Evolutionary conservation across 30 jellyfish, hydroid and myxozoan species (phyloP).

Genomic region (Morbakka virulenta): DNA sequence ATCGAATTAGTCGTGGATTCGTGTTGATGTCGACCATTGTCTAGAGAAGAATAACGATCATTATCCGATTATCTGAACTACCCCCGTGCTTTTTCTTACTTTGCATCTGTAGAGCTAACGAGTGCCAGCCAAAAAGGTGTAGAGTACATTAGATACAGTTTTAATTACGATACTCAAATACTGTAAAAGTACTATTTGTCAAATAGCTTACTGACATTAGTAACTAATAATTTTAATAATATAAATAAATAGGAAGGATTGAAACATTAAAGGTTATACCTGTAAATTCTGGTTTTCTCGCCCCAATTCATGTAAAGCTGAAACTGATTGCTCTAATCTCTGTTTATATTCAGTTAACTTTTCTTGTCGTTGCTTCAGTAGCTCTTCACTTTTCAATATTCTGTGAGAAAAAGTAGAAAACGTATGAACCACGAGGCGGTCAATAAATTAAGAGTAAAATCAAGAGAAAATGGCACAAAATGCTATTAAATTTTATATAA

Average conservation of each 20-base stretch:
- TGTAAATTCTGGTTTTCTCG: slow-evolving; percentile 85
- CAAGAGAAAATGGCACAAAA: not conserved
- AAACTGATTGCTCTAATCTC: slow-evolving; percentile 76
- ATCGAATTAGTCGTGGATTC: no score
- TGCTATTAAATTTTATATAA: no score
- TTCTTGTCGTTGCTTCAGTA: slow-evolving; percentile 68
- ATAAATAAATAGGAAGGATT: not conserved
- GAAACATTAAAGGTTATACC: slow-evolving; percentile 30
- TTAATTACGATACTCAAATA: no score
- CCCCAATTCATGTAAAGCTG: slow-evolving; percentile 87
- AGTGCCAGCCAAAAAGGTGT: no score
- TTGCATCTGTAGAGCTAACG: no score
- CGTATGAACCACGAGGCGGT: no score
- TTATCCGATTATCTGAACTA: no score
- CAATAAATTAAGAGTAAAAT: not conserved
- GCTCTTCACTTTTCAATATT: slow-evolving; percentile 64
- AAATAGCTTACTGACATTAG: not conserved
- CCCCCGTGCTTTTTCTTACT: no score
- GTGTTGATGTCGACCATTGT: no score
- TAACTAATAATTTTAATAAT: not conserved
- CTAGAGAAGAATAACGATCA: no score
- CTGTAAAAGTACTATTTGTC: no score
- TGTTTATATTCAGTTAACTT: slow-evolving; percentile 72
- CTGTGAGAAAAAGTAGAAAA: slow-evolving; percentile 15
- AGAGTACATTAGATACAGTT: no score